Evolutionary conservation across 2,888 invertebrate species (phyloP), one percentile per base, ranked within the genome.

Genomic region (Smittia aterrima): DNA sequence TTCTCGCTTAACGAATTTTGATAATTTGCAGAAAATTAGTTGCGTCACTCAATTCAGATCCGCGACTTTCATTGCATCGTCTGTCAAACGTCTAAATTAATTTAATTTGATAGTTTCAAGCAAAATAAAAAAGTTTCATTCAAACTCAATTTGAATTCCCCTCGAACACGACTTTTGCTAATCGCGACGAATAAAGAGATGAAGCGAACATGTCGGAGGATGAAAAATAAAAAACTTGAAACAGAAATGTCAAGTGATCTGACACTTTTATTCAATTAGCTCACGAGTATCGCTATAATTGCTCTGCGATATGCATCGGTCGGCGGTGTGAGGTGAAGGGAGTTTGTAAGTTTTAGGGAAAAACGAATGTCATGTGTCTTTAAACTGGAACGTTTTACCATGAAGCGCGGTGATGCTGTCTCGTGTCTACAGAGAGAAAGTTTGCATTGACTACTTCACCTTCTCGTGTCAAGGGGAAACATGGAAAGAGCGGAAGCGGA

Each of bases 261-360:
- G 72, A 72, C 72, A 72, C 72, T 72, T 72, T 72, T 72, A 72
- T 72, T 62, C 72, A 72, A 72, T 72, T 72, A 72, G 53, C 72
- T 72, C 72, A 25, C 27, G 53, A 24, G 54, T 40, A 53, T 40
- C 53, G 20, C 53, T 16, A 62, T 72, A 72, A 72, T 72, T 72
- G 72, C 32, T 58, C 72, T 9, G 38, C 54, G 38, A 62, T 72
- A 72, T 72, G 72, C 72, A 58, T 40, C 32, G 22, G 32, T 24
- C 53, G 22, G 27, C 27, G 25, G 11, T 64, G 64, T 58, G 47
- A 47, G 16, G 47, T n/a, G 47, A 16, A 9, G 4, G 16, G 16
- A 47, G 47, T 47, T 47, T 47, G 47, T 47, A 47, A 47, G 47
- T 47, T 32, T 9, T 9, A 47, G 4, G 47, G 47, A 47, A 47